Evolutionary conservation across 2,888 invertebrate genomes (phyloP).

Genomic region (Podotricha telesiphe): DNA sequence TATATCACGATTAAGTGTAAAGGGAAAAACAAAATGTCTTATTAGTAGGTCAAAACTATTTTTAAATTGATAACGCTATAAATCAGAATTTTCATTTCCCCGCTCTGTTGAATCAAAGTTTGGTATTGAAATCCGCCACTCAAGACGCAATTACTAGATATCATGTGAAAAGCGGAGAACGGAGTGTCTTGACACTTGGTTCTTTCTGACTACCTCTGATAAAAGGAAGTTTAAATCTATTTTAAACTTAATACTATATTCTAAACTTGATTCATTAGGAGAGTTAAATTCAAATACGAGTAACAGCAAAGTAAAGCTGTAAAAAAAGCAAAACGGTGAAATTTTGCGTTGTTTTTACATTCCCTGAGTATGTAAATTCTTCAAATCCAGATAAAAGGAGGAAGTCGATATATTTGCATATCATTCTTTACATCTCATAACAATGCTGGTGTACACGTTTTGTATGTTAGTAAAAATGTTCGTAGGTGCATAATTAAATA

Average conservation of each 20-base stretch:
- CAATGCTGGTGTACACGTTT: slow-evolving; percentile 36
- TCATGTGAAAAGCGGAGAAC: no score
- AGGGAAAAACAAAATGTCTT: no score
- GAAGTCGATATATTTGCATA: slow-evolving; percentile 42
- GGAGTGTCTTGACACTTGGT: no score
- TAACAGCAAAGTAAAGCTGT: slow-evolving; percentile 7
- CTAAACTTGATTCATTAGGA: slow-evolving; percentile 18
- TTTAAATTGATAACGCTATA: no score
- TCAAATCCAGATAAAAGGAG: slow-evolving; percentile 38
- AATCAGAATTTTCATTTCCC: no score
- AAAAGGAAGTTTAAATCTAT: neutral
- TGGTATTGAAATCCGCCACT: no score
- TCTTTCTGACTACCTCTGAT: no score
- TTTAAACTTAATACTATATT: neutral
- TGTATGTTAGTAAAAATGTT: slow-evolving; percentile 40
- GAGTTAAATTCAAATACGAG: slow-evolving; percentile 9
- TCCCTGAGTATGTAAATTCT: slow-evolving; percentile 31
- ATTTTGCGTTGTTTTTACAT: slow-evolving; percentile 32
- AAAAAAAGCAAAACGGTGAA: slow-evolving; percentile 30
- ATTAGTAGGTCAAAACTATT: no score
- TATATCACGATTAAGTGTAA: no score
- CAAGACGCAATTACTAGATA: no score
- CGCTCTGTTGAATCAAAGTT: no score
- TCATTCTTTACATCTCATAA: slow-evolving; percentile 42
- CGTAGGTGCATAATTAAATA: slow-evolving; percentile 22